These are phyloP conservation scores for Heliornis fulica DNA, from an alignment of 2,113 vertebrate genomes.

Conservation along the genomic window DNA sequence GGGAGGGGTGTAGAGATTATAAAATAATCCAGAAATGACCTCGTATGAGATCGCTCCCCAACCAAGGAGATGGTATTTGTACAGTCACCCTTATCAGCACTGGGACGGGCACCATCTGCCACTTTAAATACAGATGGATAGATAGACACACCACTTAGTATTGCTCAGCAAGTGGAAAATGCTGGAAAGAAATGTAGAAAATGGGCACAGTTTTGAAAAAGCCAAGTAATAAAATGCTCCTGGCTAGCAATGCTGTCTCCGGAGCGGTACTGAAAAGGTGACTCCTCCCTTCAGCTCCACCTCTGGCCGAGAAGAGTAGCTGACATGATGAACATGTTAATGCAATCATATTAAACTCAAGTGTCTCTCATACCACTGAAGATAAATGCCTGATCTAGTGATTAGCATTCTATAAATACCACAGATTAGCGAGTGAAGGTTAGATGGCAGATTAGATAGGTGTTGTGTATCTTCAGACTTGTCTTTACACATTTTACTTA, in stretches of 20 bases:
- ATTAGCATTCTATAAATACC: neutral
- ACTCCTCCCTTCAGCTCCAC: neutral
- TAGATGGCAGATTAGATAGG: neutral
- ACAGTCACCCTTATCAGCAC: neutral
- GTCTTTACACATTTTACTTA: neutral
- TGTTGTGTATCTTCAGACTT: neutral
- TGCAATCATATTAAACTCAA: neutral
- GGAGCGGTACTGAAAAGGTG: neutral
- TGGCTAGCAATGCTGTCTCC: neutral
- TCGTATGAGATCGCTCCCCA: neutral
- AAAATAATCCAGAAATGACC: neutral
- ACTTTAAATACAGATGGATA: slow-evolving; percentile 6
- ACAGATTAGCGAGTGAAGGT: neutral
- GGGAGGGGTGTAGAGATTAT: neutral
- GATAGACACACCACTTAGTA: neutral
- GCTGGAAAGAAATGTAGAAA: neutral
- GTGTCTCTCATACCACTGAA: neutral
- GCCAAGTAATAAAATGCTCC: neutral
- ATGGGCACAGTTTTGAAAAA: neutral
- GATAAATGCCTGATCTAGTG: neutral
- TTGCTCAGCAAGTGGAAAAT: neutral
- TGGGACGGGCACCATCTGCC: slow-evolving; percentile 25
- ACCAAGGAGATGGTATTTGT: neutral
- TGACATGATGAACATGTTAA: neutral
- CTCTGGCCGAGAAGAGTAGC: neutral